Evolutionary conservation across 2,113 vertebrate genomes (phyloP).

Genomic region (Psittacara wagleri): DNA sequence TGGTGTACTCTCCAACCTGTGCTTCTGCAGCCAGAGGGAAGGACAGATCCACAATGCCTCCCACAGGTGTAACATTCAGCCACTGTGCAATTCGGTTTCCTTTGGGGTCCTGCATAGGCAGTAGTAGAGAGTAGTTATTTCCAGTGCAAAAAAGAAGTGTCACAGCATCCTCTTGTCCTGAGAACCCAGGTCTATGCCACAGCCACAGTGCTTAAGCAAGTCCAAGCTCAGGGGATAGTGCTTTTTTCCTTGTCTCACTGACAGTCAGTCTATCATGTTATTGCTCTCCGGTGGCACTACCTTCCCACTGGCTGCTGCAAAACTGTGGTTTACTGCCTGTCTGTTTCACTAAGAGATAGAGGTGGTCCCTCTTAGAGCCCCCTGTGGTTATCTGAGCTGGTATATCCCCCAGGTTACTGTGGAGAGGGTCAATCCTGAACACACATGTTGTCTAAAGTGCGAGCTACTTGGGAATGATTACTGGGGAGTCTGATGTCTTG

Average conservation of each 20-base stretch:
- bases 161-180: not conserved
- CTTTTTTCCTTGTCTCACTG: not conserved
- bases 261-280: not conserved
- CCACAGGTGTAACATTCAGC: slow-evolving; percentile 18
- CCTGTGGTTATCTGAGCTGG: not conserved
- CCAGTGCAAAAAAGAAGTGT: not conserved
- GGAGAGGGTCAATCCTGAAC: not conserved
- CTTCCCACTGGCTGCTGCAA: not conserved
- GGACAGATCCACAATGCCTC: slow-evolving; percentile 60
- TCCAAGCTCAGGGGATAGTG: not conserved
- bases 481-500: not conserved
- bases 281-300: not conserved
- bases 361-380: not conserved
- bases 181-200: not conserved
- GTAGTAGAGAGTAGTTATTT: not conserved
- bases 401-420: not conserved
- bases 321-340: not conserved
- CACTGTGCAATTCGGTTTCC: slow-evolving; percentile 59
- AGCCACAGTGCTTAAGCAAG: not conserved
- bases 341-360: not conserved
- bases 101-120: slow-evolving; percentile 40
- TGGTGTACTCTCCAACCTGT: slow-evolving; percentile 14
- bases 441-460: not conserved
- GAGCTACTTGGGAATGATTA: not conserved
- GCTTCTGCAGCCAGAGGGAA: slow-evolving; percentile 55